Evolutionary conservation across 2,797 vertebrate genomes (phyloP).

Genomic region (Diceros bicornis): DNA sequence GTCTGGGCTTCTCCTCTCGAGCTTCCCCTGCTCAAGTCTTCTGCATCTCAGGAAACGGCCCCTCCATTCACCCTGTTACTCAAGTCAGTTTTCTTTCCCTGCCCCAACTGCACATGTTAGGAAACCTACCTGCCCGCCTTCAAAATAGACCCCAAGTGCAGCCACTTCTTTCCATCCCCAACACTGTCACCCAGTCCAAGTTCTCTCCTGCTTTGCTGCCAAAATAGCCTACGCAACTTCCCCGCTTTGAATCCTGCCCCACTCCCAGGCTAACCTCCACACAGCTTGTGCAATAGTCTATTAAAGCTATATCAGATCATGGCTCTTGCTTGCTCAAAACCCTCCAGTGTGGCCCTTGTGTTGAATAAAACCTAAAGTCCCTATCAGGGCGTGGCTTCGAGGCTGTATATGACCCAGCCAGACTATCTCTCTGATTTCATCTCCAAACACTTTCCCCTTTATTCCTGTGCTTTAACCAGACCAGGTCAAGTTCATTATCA

Average conservation of each 20-base stretch:
- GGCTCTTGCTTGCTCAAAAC: not conserved
- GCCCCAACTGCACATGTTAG: not conserved
- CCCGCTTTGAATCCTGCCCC: not conserved
- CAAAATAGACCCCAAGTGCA: not conserved
- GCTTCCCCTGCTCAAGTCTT: not conserved
- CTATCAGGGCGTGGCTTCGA: not conserved
- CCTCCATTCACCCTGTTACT: not conserved
- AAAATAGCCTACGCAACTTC: not conserved
- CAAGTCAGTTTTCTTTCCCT: not conserved
- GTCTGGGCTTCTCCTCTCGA: not conserved
- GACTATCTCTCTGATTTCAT: not conserved
- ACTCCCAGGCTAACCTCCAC: not conserved
- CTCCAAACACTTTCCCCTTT: not conserved
- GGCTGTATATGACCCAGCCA: not conserved
- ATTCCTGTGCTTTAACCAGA: not conserved
- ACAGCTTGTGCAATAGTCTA: not conserved
- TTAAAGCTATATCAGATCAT: not conserved
- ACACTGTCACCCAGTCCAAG: too few relatives aligned
- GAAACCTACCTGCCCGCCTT: not conserved
- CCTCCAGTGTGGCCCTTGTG: not conserved
- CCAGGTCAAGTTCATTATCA: not conserved
- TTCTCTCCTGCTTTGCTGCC: not conserved
- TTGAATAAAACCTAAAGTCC: conserved; percentile 1
- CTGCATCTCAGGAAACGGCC: not conserved
- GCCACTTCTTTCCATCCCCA: not conserved